Percentiles rank a stretch among this genome's conserved stretches.
Evolutionary conservation across 2,888 invertebrate species (phyloP).

Genomic region (Hyposoter dolosus): DNA sequence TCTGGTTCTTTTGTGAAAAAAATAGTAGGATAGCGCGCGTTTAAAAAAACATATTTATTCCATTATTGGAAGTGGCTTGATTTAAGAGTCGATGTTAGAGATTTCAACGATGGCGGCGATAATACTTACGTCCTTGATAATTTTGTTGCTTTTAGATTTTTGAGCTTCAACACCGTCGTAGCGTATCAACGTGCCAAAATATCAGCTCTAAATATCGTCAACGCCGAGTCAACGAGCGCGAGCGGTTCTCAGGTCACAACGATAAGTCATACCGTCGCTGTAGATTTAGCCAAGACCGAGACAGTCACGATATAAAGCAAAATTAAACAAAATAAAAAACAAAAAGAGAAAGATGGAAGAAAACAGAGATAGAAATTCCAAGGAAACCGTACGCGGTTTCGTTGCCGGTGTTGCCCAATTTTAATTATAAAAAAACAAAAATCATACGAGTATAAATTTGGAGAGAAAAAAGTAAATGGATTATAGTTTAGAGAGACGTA

Average conservation of each 20-base stretch:
- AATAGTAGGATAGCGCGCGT: no score
- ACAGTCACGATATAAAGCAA: conserved; percentile 66
- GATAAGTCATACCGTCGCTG: conserved; percentile 86
- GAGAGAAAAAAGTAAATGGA: not conserved
- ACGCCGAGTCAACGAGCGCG: conserved; percentile 71
- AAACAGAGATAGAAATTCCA: not conserved
- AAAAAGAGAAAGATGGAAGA: not conserved
- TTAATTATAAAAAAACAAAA: not conserved
- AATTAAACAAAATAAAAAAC: not conserved
- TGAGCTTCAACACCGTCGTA: conserved; percentile 94
- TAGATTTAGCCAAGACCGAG: conserved; percentile 83
- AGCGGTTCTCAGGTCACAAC: conserved; percentile 80
- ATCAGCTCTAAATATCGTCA: conserved; percentile 92
- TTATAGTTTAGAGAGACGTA: conserved; percentile 2
- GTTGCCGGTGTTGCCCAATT: conserved; percentile 16
- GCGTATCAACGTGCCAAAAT: conserved; percentile 97
- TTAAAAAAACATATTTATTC: no score
- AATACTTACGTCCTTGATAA: no score
- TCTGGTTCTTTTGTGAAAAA: no score
- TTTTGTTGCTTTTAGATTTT: conserved; percentile 87
- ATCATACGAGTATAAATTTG: not conserved
- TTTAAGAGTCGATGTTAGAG: no score
- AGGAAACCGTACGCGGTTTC: not conserved
- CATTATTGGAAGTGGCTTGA: no score
- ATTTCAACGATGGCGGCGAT: no score